Evolutionary conservation across 2,113 vertebrate genomes (phyloP), one percentile per base, ranked within the genome.

Genomic region (Atrichornis clamosus): DNA sequence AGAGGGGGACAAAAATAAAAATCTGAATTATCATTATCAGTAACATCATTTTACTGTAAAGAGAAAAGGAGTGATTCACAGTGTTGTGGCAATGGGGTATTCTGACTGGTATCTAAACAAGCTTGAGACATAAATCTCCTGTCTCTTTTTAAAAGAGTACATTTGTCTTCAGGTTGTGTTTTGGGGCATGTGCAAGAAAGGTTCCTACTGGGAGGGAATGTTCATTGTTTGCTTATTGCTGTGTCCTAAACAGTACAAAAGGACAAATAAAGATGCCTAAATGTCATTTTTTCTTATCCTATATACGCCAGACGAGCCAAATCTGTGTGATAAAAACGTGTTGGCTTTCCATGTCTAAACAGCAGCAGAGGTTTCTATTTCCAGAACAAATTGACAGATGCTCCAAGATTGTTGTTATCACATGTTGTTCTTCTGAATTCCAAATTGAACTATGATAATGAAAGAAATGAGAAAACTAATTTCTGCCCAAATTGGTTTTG

Each of bases 321-420:
- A 88, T 86, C 56, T 46, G 24, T 74, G 59, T 6, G 7, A 73
- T 24, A 91, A 81, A 37, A 95, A 64, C 39, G 39, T 41, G 39
- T 68, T 68, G 17, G 46, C 50, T 92, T 93, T 88, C 50, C n/a
- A 60, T 3, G 7, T n/a, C 72, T 81, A 72, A 88, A 93, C 52
- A 93, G n/a, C 44, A 89, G 72, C 56, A 81, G n/a, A 74, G 60
- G 37, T 78, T 94, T 95, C 82, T 95, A 74, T 95, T 95, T 92
- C 89, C 88, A 89, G 79, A 37, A 64, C 73, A 68, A 80, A 64
- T 32, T 60, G 49, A 92, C 95, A 94, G 83, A 86, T 83, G 76
- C 11, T 78, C 39, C 7, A 49, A 75, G 68, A 72, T 1, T 77
- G 30, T 55, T 64, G 12, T 59, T 89, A 49, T 50, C 8, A 4